Evolutionary conservation across 1,140 invertebrate species (phyloP).

Genomic region (Hirudo medicinalis): DNA sequence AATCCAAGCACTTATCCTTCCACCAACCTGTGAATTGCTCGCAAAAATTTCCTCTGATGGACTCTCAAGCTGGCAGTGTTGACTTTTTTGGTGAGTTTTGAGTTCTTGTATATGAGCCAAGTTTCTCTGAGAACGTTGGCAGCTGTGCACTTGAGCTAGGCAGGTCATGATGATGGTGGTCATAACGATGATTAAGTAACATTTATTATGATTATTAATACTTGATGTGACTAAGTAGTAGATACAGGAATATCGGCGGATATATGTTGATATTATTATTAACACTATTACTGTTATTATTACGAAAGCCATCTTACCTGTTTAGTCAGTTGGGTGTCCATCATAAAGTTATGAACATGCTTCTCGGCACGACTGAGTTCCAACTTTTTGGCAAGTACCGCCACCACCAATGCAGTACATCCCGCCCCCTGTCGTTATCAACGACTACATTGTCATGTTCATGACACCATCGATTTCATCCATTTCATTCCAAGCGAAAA

Average conservation of each 20-base stretch:
- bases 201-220: too few relatives aligned
- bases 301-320: slow-evolving; percentile 55
- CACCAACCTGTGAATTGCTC: slow-evolving; percentile 89
- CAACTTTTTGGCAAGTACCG: slow-evolving; percentile 95
- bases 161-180: too few relatives aligned
- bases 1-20: too few relatives aligned
- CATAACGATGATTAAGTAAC: too few relatives aligned
- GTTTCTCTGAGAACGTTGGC: slow-evolving; percentile 94
- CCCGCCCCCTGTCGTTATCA: slow-evolving; percentile 67
- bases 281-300: too few relatives aligned
- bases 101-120: slow-evolving; percentile 97
- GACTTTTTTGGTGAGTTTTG: slow-evolving; percentile 65
- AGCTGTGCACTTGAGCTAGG: slow-evolving; percentile 72
- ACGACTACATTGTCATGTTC: too few relatives aligned
- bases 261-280: too few relatives aligned
- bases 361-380: slow-evolving; percentile 97
- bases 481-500: too few relatives aligned
- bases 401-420: slow-evolving; percentile 93
- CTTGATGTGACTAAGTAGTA: too few relatives aligned
- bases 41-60: slow-evolving; percentile 96
- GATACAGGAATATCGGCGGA: too few relatives aligned
- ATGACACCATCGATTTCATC: too few relatives aligned
- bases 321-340: slow-evolving; percentile 99
- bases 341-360: slow-evolving; percentile 99
- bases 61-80: slow-evolving; percentile 85